Base-by-base conservation (phyloP, 2,888 invertebrate species). In the Noctuana brunneofusca region DNA sequence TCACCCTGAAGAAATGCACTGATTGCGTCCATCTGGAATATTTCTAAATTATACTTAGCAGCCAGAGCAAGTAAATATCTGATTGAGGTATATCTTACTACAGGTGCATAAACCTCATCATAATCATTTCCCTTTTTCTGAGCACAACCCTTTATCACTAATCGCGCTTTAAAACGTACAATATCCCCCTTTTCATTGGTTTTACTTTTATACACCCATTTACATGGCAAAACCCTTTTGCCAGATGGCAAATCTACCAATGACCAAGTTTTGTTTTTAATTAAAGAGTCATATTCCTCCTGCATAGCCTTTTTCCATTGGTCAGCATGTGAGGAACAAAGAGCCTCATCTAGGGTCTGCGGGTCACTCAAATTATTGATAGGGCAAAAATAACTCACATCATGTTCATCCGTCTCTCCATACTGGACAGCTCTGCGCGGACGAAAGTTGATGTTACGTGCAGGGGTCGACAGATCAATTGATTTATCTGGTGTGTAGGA, bases 141-240 rank as follows among this genome's bases (percentile, higher is more conserved):
- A 27, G 38, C 20, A 30, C 56, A 65, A 12, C 66, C 66, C 38
- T 64, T 65, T 20, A 67, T 67, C n/a, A 65, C 65, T 18, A 68
- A 62, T 56, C 65, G 58, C 16, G 66, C 71, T 32, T 70, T 72
- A 38, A 65, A 69, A 20, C 64, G 58, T 18, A 9, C 11, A 12
- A 9, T 27, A 32, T 9, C 65, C 60, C n/a, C 65, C 46, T 20
- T 65, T 67, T 32, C 56, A 56, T 69, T 62, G 27, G 53, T 57
- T 69, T 71, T 1, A 59, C 66, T 43, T 57, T 70, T 70, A 46
- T 57, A 71, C 11, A 72, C 68, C 68, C 70, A 70, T 58, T 69
- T 68, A 32, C 50, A 9, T 9, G 50, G 38, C 6, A 38, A 38
- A 1, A 16, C 41, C 8, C 16, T 41, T 41, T 41, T 41, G 14